Conservation (phyloP, 2,888 invertebrate species). For the Venustoraphidia nigricollis region DNA sequence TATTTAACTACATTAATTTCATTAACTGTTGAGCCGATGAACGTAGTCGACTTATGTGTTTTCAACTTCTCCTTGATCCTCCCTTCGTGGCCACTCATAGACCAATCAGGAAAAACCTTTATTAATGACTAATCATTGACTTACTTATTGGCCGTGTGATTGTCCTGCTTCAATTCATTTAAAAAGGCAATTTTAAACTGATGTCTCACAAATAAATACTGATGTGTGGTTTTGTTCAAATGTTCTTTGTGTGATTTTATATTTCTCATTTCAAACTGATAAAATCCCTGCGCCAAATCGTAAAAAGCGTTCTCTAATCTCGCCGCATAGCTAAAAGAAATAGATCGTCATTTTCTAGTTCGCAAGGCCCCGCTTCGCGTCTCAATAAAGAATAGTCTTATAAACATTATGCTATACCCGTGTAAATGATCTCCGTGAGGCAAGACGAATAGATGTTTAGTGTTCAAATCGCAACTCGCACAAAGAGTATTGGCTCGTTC, state of each 20-base stretch:
- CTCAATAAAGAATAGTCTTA: background rate
- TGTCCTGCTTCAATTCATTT: slow-evolving; percentile 85
- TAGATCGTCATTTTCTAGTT: no score
- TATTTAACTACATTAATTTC: no score
- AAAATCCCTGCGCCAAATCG: slow-evolving; percentile 85
- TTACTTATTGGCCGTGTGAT: slow-evolving; percentile 66
- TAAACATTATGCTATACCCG: slow-evolving; percentile 24
- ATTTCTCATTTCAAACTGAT: slow-evolving; percentile 73
- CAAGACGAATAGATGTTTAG: slow-evolving; percentile 83
- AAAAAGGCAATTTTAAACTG: slow-evolving; percentile 95
- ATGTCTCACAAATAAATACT: slow-evolving; percentile 84
- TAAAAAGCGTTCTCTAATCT: slow-evolving; percentile 87
- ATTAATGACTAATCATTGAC: no score
- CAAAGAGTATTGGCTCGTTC: slow-evolving; percentile 86
- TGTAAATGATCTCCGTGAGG: slow-evolving; percentile 79
- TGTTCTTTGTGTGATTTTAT: slow-evolving; percentile 82
- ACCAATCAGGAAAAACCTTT: no score
- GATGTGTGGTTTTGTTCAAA: slow-evolving; percentile 80
- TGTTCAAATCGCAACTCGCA: slow-evolving; percentile 78
- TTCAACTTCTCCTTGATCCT: no score
- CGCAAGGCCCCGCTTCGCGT: no score
- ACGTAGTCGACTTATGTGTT: no score
- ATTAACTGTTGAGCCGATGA: no score
- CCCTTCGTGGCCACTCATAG: no score
- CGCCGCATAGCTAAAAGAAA: slow-evolving; percentile 31